phyloP scores from a whole-genome alignment of 2,888 invertebrate species.

The Cactoblastis cactorum region DNA sequence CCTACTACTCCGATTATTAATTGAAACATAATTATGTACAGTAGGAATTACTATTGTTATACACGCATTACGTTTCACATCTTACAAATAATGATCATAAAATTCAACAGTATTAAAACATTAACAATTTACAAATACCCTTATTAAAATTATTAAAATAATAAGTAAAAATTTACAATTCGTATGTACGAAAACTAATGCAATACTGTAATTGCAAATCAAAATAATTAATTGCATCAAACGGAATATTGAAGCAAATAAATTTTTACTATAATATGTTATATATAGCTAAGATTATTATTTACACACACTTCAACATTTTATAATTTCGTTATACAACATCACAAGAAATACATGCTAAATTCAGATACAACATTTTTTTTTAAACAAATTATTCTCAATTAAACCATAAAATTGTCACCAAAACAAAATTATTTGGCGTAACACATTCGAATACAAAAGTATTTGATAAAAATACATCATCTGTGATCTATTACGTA shows the following conservation, averaged over 20 bases:
- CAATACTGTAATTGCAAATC: conserved; percentile 14
- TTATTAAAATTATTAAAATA: conserved; percentile 38
- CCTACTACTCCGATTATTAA: conserved; percentile 20
- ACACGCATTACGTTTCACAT: conserved; percentile 34
- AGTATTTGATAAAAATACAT: too few relatives aligned
- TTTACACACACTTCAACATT: conserved; percentile 26
- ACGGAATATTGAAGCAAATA: conserved; percentile 20
- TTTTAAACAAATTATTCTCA: too few relatives aligned
- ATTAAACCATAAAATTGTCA: too few relatives aligned
- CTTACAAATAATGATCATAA: conserved; percentile 61
- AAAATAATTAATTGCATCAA: conserved; percentile 7
- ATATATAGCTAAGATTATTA: conserved; percentile 21
- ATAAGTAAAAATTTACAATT: conserved; percentile 45
- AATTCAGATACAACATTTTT: background rate
- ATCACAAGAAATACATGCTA: conserved; percentile 18
- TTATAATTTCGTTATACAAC: conserved; percentile 26
- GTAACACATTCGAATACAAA: too few relatives aligned
- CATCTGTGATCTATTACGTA: too few relatives aligned
- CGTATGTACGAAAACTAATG: conserved; percentile 23
- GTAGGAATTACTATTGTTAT: conserved; percentile 34
- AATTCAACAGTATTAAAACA: conserved; percentile 71
- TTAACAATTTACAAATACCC: conserved; percentile 68
- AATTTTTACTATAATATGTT: conserved; percentile 15
- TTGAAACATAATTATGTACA: conserved; percentile 23
- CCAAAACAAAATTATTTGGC: too few relatives aligned